Base-by-base conservation (phyloP, 1,140 invertebrate species). In the Leptoteleia sp. region DNA sequence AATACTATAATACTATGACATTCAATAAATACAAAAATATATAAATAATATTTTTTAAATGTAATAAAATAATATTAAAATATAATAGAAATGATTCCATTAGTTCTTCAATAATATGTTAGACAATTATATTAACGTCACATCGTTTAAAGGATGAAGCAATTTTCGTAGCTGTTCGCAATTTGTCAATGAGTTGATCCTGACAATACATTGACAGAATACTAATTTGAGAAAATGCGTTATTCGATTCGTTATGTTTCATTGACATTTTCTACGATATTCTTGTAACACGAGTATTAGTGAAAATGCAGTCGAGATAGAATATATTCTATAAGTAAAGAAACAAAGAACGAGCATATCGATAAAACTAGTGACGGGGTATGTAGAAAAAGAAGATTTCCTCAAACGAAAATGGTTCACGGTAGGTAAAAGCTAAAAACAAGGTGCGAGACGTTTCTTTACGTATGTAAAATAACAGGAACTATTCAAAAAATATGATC, bases 401-500 rank as follows among this genome's bases (percentile, higher is more conserved):
- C 61, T 42, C 40, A 25, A 54, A 29, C 45, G 50, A 65, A 70
- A 50, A 33, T 54, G 40, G 16, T 50, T 55, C 19, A 48, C 40
- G 31, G 35, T 62, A 55, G 55, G 40, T 29, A 31, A 73, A 42
- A 65, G 45, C 57, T 62, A 48, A 62, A 17, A 43, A 38, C 31
- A 35, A 65, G 47, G 48, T 55, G 61, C 25, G 54, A 80, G 78
- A 73, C 67, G 61, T 62, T 83, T 81, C 6, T 67, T 50, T 68
- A 47, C 43, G 77, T 43, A 42, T 15, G 43, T 31, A 68, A 38
- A 75, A n/a, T 47, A 31, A 17, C 25, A 48, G 52, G 35, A 47
- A 64, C 25, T 40, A 59, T 38, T 50, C 45, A 35, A 61, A 22
- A 65, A 65, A 59, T 54, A 45, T 17, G 22, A 52, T 7, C 16